phyloP scores from a whole-genome alignment of 2,888 invertebrate species.

The Crematogaster levior region DNA sequence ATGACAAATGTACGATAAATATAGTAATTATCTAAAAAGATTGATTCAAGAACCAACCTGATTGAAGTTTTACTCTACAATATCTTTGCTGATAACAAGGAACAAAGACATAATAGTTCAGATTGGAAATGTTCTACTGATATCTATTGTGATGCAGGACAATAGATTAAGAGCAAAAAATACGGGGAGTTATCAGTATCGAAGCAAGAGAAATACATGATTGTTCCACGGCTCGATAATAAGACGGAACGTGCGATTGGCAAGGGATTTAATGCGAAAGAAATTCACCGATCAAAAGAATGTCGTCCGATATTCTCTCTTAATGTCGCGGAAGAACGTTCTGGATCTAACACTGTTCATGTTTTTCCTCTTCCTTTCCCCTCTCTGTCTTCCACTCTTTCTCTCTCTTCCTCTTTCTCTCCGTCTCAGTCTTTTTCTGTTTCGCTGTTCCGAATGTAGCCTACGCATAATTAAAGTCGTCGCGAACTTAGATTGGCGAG shows the following conservation, averaged over 20 bases:
- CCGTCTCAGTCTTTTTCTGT: constrained; percentile 11
- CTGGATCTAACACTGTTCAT: constrained; percentile 25
- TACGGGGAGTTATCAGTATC: constrained; percentile 41
- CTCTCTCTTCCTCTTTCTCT: not conserved
- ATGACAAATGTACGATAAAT: not conserved
- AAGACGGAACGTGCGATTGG: constrained; percentile 50
- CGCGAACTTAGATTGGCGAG: constrained; percentile 80
- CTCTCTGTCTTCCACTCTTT: not conserved
- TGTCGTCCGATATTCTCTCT: constrained; percentile 30
- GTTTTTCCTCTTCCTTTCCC: not conserved
- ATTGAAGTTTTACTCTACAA: constrained; percentile 10
- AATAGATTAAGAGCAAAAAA: constrained; percentile 50
- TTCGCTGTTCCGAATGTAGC: constrained; percentile 45
- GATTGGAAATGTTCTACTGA: constrained; percentile 48
- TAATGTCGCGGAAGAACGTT: constrained; percentile 36
- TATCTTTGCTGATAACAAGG: constrained; percentile 29
- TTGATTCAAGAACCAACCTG: not conserved
- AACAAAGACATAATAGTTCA: constrained; percentile 41
- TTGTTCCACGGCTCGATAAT: constrained; percentile 52
- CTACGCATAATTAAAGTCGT: constrained; percentile 79
- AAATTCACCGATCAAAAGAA: constrained; percentile 54
- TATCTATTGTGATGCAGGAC: constrained; percentile 40
- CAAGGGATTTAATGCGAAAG: constrained; percentile 54
- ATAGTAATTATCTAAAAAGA: constrained; percentile 11
- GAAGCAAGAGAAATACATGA: constrained; percentile 48